These are phyloP conservation scores for Pecten maximus DNA, from an alignment of 2,888 invertebrate species.

Conservation along the genomic window DNA sequence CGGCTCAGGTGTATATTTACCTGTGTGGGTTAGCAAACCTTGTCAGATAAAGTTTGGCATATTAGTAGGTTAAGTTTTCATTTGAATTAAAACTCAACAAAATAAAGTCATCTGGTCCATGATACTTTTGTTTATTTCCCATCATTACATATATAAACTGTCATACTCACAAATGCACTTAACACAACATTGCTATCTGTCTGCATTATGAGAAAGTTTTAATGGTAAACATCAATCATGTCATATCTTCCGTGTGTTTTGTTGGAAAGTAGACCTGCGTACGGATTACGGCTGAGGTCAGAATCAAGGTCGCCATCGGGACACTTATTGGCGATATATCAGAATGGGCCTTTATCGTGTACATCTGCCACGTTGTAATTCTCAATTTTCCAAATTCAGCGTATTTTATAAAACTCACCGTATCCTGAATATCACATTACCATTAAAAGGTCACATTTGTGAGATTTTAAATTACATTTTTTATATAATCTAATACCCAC, in stretches of 20 bases:
- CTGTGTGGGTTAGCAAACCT: not conserved
- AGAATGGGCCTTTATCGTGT: not conserved
- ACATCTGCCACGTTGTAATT: not conserved
- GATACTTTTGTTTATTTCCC: not conserved
- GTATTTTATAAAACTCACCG: not conserved
- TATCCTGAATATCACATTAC: not conserved
- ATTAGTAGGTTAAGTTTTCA: conserved; percentile 10
- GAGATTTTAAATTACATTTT: not conserved
- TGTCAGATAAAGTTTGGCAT: not conserved
- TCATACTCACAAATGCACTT: not conserved
- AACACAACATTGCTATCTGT: not conserved
- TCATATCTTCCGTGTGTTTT: not conserved
- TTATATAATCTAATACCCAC: not conserved
- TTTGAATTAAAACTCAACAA: not conserved
- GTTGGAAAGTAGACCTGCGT: not conserved
- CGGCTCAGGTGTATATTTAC: not conserved
- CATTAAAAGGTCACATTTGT: conserved; percentile 9
- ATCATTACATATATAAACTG: not conserved
- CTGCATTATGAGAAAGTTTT: not conserved
- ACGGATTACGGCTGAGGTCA: conserved; percentile 1
- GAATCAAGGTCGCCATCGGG: not conserved
- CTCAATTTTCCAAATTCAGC: not conserved
- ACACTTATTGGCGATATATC: not conserved
- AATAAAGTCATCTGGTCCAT: not conserved
- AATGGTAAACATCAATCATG: not conserved